Evolutionary conservation across 2,797 vertebrate genomes (phyloP).

Genomic region (Threskiornis aethiopicus): DNA sequence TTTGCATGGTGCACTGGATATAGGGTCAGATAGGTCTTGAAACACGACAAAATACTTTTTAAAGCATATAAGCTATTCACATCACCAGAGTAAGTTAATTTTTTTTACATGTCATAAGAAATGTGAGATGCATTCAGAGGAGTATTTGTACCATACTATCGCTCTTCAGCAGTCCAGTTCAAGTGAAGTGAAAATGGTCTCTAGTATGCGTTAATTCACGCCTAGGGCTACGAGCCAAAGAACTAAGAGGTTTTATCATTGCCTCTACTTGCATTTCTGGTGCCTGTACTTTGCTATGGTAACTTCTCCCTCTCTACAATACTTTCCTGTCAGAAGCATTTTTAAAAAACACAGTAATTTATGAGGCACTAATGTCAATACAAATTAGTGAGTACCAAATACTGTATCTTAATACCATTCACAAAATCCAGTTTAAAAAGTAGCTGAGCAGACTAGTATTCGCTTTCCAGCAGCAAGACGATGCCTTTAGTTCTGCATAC

Average conservation of each 20-base stretch:
- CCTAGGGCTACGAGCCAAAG: not conserved
- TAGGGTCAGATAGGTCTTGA: accelerated
- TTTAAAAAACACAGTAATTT: not conserved
- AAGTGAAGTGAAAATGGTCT: not conserved
- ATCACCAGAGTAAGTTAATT: not conserved
- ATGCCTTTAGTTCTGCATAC: not conserved
- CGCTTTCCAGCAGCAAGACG: not conserved
- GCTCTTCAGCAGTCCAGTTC: not conserved
- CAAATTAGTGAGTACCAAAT: not conserved
- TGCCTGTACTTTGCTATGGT: not conserved
- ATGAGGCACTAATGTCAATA: not conserved
- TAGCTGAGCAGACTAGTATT: not conserved
- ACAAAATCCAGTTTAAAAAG: not conserved
- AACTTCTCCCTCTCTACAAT: not conserved
- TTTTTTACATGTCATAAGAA: not conserved
- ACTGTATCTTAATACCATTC: no score
- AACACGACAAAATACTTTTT: not conserved
- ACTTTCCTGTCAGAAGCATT: not conserved
- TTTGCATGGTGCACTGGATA: not conserved
- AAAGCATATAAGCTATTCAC: not conserved
- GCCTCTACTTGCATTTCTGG: not conserved
- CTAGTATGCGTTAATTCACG: accelerated
- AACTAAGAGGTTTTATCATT: not conserved
- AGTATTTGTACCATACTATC: accelerated
- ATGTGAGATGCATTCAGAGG: accelerated